Evolutionary conservation across 2,888 invertebrate genomes (phyloP), one percentile per base, ranked within the genome.

Genomic region (Boloria euphrosyne): DNA sequence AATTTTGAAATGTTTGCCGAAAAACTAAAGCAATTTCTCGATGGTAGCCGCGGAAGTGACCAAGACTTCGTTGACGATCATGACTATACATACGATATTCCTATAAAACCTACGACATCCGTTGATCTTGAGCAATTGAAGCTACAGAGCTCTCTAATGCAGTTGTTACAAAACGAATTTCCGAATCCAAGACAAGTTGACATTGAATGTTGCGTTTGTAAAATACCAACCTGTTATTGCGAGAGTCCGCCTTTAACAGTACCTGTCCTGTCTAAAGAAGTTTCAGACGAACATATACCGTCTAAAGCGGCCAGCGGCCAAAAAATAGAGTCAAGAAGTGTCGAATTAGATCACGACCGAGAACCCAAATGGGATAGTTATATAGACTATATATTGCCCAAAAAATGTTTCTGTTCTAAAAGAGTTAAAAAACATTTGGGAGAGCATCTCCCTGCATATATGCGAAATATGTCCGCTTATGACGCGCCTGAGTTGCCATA

Each of bases 281-380:
- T 68, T 44, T 63, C 72, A 27, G 16, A 57, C 53, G 55, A 69
- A 54, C 14, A 55, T 13, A 27, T 55, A 53, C n/a, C 52, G 6
- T 49, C 43, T 18, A 50, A 27, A 10, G 66, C n/a, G n/a, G n/a
- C 59, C 18, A 75, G 79, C 2, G 81, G 81, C 1, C 77, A 76
- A 38, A 79, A 78, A 71, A 82, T 84, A 31, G 70, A 75, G 49
- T 72, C 80, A 0, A 79, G 84, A 65, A 66, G 66, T 57, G 64
- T 68, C 0, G 83, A 86, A 70, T 69, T 87, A 17, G 59, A 71
- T 10, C 84, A 87, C 62, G 77, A 80, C 70, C 81, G 86, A 17
- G 86, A 88, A 72, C 89, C 90, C 3, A 89, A 89, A 76, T 83
- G 81, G 79, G 81, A 85, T 6, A 85, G 83, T 55, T 90, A 85